Evolutionary conservation across 2,888 invertebrate species (phyloP).

Genomic region (Odontothrips loti): DNA sequence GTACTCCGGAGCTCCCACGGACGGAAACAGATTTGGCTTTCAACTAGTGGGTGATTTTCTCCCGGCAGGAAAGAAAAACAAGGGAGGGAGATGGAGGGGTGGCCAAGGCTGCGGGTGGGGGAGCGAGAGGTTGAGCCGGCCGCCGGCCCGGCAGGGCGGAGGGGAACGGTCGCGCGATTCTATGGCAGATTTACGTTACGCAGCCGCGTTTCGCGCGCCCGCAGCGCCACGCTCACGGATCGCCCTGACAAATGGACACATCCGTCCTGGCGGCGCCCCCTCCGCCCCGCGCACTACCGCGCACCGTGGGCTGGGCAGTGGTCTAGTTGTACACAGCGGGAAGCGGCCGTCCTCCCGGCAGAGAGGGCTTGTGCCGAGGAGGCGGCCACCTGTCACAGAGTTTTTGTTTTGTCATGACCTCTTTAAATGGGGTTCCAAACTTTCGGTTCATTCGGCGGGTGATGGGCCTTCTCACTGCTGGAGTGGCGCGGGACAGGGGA

Average conservation of each 20-base stretch:
- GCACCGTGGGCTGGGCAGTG: neutral
- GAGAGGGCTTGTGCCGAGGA: too few relatives aligned
- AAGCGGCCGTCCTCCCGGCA: too few relatives aligned
- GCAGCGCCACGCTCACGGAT: neutral
- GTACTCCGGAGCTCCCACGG: neutral
- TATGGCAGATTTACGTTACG: neutral
- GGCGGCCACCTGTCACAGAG: too few relatives aligned
- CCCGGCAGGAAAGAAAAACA: neutral
- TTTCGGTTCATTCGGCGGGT: too few relatives aligned
- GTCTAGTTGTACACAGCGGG: too few relatives aligned
- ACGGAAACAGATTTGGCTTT: slow-evolving; percentile 6
- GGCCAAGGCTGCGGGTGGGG: neutral
- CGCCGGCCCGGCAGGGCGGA: neutral
- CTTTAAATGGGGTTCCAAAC: too few relatives aligned
- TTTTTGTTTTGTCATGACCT: too few relatives aligned
- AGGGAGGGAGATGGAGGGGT: neutral
- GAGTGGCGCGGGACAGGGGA: too few relatives aligned
- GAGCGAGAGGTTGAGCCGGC: neutral
- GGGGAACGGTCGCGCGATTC: neutral
- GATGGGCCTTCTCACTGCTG: too few relatives aligned
- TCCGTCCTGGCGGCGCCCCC: too few relatives aligned
- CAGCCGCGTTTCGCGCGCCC: neutral
- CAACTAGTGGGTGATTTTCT: slow-evolving; percentile 11
- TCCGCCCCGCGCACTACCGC: too few relatives aligned
- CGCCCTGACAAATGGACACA: slow-evolving; percentile 6